Percentiles rank a stretch among this genome's conserved stretches.
Evolutionary conservation across 2,113 vertebrate species (phyloP).

Genomic region (Phyllopteryx taeniolatus): DNA sequence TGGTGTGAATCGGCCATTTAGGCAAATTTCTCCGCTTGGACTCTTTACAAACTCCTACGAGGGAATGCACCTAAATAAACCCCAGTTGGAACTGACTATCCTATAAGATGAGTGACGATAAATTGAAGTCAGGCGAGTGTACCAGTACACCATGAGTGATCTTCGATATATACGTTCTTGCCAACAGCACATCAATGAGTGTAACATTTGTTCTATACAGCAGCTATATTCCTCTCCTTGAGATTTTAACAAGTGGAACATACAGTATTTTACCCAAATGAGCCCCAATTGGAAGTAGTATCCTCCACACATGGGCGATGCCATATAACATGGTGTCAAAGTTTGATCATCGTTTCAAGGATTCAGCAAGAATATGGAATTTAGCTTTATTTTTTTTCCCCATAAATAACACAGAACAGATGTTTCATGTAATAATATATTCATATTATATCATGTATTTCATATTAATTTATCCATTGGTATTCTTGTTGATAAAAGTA

Average conservation of each 20-base stretch:
- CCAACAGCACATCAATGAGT: not conserved
- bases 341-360: not conserved
- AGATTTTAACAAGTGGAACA: not conserved
- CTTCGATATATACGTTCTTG: not conserved
- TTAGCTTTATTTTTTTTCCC: not conserved
- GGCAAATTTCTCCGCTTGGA: not conserved
- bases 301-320: too few relatives aligned
- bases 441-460: conserved; percentile 27
- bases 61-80: not conserved
- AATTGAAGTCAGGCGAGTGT: not conserved
- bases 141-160: not conserved
- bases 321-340: not conserved
- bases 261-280: not conserved
- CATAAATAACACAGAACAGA: conserved; percentile 2
- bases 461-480: conserved; percentile 47
- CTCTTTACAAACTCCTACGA: not conserved
- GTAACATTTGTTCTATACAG: not conserved
- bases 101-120: too few relatives aligned
- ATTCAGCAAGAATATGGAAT: not conserved
- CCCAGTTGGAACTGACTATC: not conserved
- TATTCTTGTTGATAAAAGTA: conserved; percentile 24
- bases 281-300: too few relatives aligned
- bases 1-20: not conserved
- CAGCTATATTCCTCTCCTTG: not conserved
- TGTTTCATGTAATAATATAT: conserved; percentile 27